A percentile compares a stretch with the other conserved stretches of the same genome.
phyloP scores from a whole-genome alignment of 1,140 invertebrate species.

The Neodiprion lecontei region DNA sequence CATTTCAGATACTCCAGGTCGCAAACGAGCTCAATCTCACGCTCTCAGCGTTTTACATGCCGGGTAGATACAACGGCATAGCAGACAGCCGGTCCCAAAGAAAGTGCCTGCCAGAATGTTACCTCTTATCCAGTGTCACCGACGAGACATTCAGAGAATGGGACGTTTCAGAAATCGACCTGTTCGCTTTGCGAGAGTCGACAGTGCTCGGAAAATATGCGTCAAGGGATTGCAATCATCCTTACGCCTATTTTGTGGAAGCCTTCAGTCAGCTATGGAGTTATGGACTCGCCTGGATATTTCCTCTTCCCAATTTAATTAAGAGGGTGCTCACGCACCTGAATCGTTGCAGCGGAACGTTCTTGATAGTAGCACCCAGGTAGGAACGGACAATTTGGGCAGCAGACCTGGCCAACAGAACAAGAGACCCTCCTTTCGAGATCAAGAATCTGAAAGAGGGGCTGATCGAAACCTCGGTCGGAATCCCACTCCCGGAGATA shows the following conservation, averaged over 20 bases:
- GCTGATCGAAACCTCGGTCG: constrained; percentile 12
- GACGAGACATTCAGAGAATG: constrained; percentile 38
- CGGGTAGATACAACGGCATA: constrained; percentile 40
- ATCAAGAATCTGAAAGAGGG: constrained; percentile 30
- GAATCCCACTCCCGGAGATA: no score
- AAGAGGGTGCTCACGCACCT: constrained; percentile 44
- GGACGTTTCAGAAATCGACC: constrained; percentile 44
- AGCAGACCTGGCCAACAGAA: constrained; percentile 12
- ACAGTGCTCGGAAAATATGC: constrained; percentile 43
- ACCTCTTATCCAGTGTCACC: constrained; percentile 37
- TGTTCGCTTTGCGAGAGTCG: constrained; percentile 46
- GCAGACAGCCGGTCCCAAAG: constrained; percentile 42
- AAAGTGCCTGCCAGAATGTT: constrained; percentile 44
- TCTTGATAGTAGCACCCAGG: constrained; percentile 30
- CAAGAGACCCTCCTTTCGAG: constrained; percentile 29
- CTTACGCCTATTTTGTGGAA: constrained; percentile 36
- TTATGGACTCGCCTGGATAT: constrained; percentile 47
- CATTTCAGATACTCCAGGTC: constrained; percentile 27
- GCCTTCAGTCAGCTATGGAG: constrained; percentile 44
- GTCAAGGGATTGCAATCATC: constrained; percentile 35
- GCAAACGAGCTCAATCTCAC: constrained; percentile 29
- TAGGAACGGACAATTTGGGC: constrained; percentile 28
- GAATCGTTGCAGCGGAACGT: constrained; percentile 34
- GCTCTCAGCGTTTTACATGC: constrained; percentile 35
- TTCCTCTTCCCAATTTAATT: constrained; percentile 48